These are phyloP conservation scores for Lepus americanus DNA, from an alignment of 2,113 vertebrate species.

Conservation along the genomic window DNA sequence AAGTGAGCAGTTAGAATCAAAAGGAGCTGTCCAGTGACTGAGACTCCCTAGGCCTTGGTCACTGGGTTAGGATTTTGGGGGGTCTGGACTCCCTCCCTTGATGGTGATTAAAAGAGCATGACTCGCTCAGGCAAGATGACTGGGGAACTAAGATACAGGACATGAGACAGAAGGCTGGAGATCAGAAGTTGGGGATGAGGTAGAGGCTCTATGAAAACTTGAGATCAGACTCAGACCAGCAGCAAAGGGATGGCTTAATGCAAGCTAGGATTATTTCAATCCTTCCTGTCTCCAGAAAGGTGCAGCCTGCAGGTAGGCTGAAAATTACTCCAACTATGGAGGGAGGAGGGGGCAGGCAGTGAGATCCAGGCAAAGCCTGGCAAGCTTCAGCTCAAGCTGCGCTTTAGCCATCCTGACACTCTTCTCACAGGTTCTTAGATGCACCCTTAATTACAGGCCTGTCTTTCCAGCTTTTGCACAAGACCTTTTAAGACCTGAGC, in stretches of 20 bases:
- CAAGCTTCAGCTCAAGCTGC: constrained; percentile 30
- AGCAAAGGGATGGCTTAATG: neutral
- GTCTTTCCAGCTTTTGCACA: constrained; percentile 30
- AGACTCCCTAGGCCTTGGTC: neutral
- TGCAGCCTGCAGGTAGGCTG: neutral
- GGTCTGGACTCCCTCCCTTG: neutral
- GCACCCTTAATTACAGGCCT: neutral
- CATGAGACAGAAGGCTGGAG: constrained; percentile 42
- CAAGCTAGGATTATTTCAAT: neutral
- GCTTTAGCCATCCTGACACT: constrained; percentile 21
- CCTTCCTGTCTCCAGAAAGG: constrained; percentile 16
- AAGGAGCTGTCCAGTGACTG: neutral
- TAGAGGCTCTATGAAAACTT: constrained; percentile 24
- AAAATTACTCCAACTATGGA: neutral
- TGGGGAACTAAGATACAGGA: neutral
- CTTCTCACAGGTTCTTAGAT: constrained; percentile 26
- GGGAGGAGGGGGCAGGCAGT: neutral
- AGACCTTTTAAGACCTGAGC: constrained; percentile 55
- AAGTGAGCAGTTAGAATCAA: neutral
- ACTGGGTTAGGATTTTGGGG: neutral
- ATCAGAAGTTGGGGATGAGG: constrained; percentile 36
- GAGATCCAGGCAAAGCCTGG: neutral
- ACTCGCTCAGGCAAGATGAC: neutral
- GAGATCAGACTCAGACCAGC: neutral
- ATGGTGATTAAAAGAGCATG: constrained; percentile 14